Conservation (phyloP, 2,888 invertebrate species). For the Phengaris alcon region DNA sequence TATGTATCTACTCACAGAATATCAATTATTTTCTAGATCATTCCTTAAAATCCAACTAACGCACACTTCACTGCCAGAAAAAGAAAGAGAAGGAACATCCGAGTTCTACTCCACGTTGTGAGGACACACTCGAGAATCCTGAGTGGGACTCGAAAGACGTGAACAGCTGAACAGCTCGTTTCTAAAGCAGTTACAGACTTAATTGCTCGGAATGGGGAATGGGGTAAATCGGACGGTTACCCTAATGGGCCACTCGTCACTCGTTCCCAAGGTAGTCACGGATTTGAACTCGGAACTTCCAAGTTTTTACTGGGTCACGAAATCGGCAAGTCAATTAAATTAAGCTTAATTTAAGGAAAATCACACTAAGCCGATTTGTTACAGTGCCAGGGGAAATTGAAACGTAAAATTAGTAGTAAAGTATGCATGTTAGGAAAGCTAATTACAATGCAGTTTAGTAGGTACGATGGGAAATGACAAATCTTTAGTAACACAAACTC, state of each 20-base stretch:
- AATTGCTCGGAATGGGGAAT: slow-evolving; percentile 23
- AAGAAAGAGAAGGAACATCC: slow-evolving; percentile 15
- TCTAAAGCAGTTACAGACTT: slow-evolving; percentile 18
- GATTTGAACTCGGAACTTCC: slow-evolving; percentile 15
- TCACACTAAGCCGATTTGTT: not conserved
- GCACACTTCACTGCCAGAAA: slow-evolving; percentile 3
- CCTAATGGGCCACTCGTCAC: slow-evolving; percentile 15
- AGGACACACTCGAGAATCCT: slow-evolving; percentile 15
- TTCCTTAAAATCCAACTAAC: not conserved
- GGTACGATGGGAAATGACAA: slow-evolving; percentile 28
- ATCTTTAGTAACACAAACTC: slow-evolving; percentile 36
- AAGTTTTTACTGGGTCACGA: slow-evolving; percentile 15
- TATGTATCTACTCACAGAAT: too few relatives aligned
- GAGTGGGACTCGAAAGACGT: slow-evolving; percentile 22
- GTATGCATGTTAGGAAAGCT: not conserved
- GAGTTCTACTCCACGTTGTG: not conserved
- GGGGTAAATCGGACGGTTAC: slow-evolving; percentile 7
- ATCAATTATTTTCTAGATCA: too few relatives aligned
- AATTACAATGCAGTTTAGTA: slow-evolving; percentile 20
- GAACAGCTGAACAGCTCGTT: slow-evolving; percentile 22
- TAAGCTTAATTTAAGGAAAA: not conserved
- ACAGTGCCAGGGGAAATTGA: not conserved
- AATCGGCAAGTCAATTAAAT: slow-evolving; percentile 15
- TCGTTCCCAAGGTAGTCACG: not conserved
- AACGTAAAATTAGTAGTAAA: not conserved